Percentiles rank a stretch among this genome's conserved stretches.
Evolutionary conservation across 2,888 invertebrate species (phyloP).

Genomic region (Eupsilia transversa): DNA sequence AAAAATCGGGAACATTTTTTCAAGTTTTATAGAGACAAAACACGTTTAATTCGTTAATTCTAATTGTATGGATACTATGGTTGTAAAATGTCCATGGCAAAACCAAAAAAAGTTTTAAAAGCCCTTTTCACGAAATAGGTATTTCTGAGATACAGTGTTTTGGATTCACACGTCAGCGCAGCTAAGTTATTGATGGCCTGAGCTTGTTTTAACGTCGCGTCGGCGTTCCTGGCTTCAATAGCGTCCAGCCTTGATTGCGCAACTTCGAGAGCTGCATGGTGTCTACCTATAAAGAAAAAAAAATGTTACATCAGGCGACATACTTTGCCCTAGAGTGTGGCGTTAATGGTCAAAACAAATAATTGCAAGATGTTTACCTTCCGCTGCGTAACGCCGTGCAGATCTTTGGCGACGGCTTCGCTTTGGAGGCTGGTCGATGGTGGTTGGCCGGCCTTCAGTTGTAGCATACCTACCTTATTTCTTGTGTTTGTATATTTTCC

Average conservation of each 20-base stretch:
- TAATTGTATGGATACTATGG: background rate
- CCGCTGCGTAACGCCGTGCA: conserved; percentile 4
- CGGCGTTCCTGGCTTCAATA: conserved; percentile 14
- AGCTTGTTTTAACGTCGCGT: background rate
- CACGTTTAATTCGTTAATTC: conserved; percentile 1
- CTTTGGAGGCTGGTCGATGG: conserved; percentile 10
- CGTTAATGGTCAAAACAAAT: background rate
- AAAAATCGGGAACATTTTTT: background rate
- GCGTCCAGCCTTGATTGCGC: background rate
- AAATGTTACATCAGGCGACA: background rate
- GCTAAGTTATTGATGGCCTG: background rate
- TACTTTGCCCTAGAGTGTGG: background rate
- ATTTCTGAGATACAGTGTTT: too few species aligned
- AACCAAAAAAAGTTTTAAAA: too few species aligned
- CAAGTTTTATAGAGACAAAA: conserved; percentile 4
- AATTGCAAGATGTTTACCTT: conserved; percentile 1
- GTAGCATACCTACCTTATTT: conserved; percentile 5
- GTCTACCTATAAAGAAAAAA: conserved; percentile 19
- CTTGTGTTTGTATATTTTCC: too few species aligned
- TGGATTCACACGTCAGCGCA: too few species aligned
- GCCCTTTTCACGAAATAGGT: too few species aligned
- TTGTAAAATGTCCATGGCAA: background rate
- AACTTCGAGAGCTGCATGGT: conserved; percentile 14
- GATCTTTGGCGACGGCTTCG: conserved; percentile 13
- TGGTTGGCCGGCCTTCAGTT: background rate